Evolutionary conservation across 1,140 invertebrate species (phyloP).

Genomic region (Eumeta japonica): DNA sequence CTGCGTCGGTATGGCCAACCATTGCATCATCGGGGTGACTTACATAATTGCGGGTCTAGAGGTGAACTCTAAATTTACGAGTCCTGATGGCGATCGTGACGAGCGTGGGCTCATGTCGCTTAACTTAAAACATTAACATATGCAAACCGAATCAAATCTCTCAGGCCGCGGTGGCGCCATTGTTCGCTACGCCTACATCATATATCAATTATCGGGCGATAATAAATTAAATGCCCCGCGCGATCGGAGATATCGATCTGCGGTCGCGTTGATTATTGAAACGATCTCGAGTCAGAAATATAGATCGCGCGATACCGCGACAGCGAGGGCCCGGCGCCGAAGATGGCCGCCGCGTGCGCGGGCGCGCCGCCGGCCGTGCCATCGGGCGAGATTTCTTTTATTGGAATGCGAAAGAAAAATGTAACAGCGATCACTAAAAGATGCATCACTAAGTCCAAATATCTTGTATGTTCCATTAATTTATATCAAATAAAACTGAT

Average conservation of each 20-base stretch:
- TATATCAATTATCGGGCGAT: constrained; percentile 40
- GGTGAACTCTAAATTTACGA: too few relatives aligned
- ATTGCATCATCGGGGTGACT: too few relatives aligned
- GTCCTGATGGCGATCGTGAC: too few relatives aligned
- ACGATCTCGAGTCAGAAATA: constrained; percentile 32
- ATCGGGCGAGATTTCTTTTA: constrained; percentile 14
- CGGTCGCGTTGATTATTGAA: constrained; percentile 46
- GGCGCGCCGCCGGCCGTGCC: constrained; percentile 21
- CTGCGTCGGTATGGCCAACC: too few relatives aligned
- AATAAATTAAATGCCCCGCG: constrained; percentile 52
- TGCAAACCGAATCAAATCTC: constrained; percentile 30
- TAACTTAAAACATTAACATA: too few relatives aligned
- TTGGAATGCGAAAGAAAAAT: constrained; percentile 1
- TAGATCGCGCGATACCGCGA: constrained; percentile 22
- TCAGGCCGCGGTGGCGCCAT: constrained; percentile 38
- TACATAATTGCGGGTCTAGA: too few relatives aligned
- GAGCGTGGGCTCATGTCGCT: too few relatives aligned
- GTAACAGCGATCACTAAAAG: too few relatives aligned
- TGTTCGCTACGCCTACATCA: constrained; percentile 42
- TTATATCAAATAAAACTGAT: too few relatives aligned
- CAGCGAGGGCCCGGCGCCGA: constrained; percentile 29
- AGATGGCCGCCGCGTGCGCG: constrained; percentile 45
- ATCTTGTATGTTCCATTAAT: too few relatives aligned
- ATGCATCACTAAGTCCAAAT: too few relatives aligned
- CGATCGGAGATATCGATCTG: constrained; percentile 43